phyloP scores from a whole-genome alignment of 2,888 invertebrate genomes.

The Plagodis dolabraria region DNA sequence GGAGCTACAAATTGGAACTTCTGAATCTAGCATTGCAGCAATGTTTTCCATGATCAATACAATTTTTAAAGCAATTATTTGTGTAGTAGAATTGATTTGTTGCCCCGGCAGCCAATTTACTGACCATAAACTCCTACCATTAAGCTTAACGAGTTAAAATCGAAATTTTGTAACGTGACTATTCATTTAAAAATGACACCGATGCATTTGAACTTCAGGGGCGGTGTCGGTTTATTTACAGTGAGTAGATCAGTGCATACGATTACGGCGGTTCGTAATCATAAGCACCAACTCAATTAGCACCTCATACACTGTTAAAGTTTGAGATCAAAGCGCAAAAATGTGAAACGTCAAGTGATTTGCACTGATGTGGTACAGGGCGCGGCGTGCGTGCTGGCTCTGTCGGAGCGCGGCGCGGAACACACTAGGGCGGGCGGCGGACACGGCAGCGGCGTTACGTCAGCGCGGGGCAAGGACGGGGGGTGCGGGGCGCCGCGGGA shows the following conservation, averaged over 20 bases:
- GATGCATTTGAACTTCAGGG: slow-evolving; percentile 72
- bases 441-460: slow-evolving; percentile 82
- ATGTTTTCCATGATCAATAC: slow-evolving; percentile 25
- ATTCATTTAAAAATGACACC: slow-evolving; percentile 74
- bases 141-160: slow-evolving; percentile 44
- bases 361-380: slow-evolving; percentile 71
- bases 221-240: slow-evolving; percentile 61
- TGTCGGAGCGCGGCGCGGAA: slow-evolving; percentile 79
- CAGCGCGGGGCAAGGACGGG: slow-evolving; percentile 70
- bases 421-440: slow-evolving; percentile 81
- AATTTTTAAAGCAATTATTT: slow-evolving; percentile 10
- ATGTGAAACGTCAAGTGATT: slow-evolving; percentile 78
- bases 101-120: slow-evolving; percentile 29
- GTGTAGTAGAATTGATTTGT: slow-evolving; percentile 1
- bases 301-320: slow-evolving; percentile 75
- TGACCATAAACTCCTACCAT: slow-evolving; percentile 9
- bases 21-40: slow-evolving; percentile 9
- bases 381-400: slow-evolving; percentile 71
- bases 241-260: slow-evolving; percentile 42
- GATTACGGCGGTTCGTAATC: slow-evolving; percentile 47
- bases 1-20: background rate
- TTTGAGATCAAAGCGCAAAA: slow-evolving; percentile 68
- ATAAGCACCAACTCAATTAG: slow-evolving; percentile 62
- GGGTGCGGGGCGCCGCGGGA: slow-evolving; percentile 40
- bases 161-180: slow-evolving; percentile 69